Evolutionary conservation across 2,888 invertebrate genomes (phyloP), one percentile per base, ranked within the genome.

Genomic region (Dendrolimus pini): DNA sequence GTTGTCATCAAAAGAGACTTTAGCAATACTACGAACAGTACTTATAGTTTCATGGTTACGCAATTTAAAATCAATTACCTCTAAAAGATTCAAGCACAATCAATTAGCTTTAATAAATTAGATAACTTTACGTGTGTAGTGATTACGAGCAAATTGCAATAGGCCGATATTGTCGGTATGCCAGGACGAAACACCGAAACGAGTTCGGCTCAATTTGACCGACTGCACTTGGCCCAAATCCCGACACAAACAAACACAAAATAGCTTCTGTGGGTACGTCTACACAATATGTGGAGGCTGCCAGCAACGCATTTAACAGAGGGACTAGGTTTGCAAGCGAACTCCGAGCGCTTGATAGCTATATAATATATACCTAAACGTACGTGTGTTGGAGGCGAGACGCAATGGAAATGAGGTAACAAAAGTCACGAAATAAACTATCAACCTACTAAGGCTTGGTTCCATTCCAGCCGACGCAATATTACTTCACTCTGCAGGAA

Each of bases 181-280:
- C 12, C 47, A 47, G 47, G 9, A 47, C 9, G 47, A 12, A 47
- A 47, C 47, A 59, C 61, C 65, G 66, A 67, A 30, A 47, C 73
- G 75, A 75, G 74, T 77, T 76, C 70, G 71, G 72, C 72, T 77
- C 75, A 73, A 80, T 80, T 78, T 78, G 78, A 78, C 84, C 84
- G 77, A 83, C 72, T 85, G 83, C 84, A 84, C 85, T 85, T 84
- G 85, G 85, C 85, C 85, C 77, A 78, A 83, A 84, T 83, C 83
- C 78, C 73, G 77, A 77, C 74, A 72, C 78, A 82, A 81, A 84
- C 82, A 83, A 82, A 84, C 83, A 80, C 74, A 75, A 79, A 78
- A 77, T 78, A 70, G 72, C 70, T 76, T 68, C 72, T 75, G 75
- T 71, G 68, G 71, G 72, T 74, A 70, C 66, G 70, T 71, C 71